Base-by-base conservation (phyloP, 2,888 invertebrate species). In the Agrilus mali region DNA sequence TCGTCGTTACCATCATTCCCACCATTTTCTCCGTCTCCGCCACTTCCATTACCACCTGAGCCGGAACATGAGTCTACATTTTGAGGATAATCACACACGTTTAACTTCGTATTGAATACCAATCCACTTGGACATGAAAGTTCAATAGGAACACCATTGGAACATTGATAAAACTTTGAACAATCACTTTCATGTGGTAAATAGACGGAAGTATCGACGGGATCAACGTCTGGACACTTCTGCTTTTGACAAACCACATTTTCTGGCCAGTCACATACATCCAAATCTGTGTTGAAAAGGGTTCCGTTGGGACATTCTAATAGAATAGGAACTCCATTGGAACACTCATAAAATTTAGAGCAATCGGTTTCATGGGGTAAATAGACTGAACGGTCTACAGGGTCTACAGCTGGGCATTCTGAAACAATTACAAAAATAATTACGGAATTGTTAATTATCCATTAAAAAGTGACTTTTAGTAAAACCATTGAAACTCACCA, bases 131-230 rank as follows among this genome's bases (percentile, higher is more conserved):
- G 46, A 41, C 46, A 46, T 10, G 27, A 27, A 8, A 10, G 27
- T 27, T 27, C 8, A 15, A 50, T 40, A 41, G 44, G 46, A 4
- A 41, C 32, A 10, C 50, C 47, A 33, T 50, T 40, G 33, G 46
- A 45, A 42, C 53, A 53, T 40, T 46, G 45, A 43, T 53, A 53
- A 42, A 50, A 53, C 36, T 46, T 47, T 31, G 41, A 42, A 41
- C 53, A 53, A 36, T 53, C 49, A 6, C 35, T 40, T 42, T 53
- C 50, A 33, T 53, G 53, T 1, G 52, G 49, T 7, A 53, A 41
- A 38, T 50, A 49, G 8, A 48, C 47, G 33, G 46, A 45, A 33
- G 38, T 15, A 12, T 45, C 35, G 1, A 43, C 8, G 2, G 48
- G 48, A 38, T 51, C 48, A n/a, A 44, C 45, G 15, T 33, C 27